These are phyloP conservation scores for Micropterix aruncella DNA, from an alignment of 2,888 invertebrate genomes.

Conservation along the genomic window DNA sequence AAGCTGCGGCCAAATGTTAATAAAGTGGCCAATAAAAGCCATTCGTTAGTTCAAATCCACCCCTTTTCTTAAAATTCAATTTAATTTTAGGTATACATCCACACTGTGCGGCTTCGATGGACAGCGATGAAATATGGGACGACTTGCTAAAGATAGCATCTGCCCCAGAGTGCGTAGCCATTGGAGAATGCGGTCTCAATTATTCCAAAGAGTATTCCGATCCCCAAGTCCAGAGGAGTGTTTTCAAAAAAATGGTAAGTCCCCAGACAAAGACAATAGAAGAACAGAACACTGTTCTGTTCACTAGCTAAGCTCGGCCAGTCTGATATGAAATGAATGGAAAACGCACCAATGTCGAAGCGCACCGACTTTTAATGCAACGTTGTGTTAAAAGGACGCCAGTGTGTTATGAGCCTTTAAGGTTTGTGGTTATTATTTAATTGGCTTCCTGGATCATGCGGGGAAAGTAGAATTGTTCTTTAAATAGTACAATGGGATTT, in stretches of 20 bases:
- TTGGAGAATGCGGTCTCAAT: slow-evolving; percentile 91
- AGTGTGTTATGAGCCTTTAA: no score
- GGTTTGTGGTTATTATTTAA: no score
- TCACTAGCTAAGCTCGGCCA: no score
- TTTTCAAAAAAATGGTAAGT: slow-evolving; percentile 72
- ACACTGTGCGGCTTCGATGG: slow-evolving; percentile 81
- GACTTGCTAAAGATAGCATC: slow-evolving; percentile 61
- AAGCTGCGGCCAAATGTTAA: slow-evolving; percentile 1
- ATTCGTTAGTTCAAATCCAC: slow-evolving; percentile 3
- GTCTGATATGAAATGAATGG: no score
- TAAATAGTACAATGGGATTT: no score
- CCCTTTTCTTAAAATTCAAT: slow-evolving; percentile 3
- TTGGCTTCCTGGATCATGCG: no score
- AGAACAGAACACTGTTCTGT: no score
- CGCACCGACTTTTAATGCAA: no score
- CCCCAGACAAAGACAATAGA: no score
- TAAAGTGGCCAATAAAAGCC: background rate
- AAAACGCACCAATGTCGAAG: no score
- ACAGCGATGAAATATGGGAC: slow-evolving; percentile 60
- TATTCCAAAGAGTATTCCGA: slow-evolving; percentile 91
- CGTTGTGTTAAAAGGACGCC: no score
- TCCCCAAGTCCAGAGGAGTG: slow-evolving; percentile 70
- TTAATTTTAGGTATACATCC: slow-evolving; percentile 64
- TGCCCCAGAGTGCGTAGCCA: slow-evolving; percentile 82
- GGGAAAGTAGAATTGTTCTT: no score